Evolutionary conservation across 35 echinoderm and acorn worm genomes (phyloP).

Genomic region (Stichopus chloronotus): DNA sequence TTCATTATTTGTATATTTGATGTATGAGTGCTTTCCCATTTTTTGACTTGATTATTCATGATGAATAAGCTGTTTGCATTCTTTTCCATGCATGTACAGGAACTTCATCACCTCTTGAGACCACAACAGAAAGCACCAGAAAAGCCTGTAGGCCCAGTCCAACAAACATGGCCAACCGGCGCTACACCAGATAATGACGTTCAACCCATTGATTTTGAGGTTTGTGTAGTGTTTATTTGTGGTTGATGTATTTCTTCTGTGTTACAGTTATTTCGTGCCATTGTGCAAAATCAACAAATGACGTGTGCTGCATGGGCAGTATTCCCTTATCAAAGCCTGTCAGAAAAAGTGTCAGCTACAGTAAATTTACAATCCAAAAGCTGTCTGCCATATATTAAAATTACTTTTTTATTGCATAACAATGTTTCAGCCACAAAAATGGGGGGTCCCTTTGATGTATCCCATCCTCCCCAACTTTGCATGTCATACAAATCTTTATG

Average conservation of each 20-base stretch:
- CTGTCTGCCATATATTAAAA: no score
- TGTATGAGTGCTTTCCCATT: not conserved
- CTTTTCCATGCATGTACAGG: constrained; percentile 9
- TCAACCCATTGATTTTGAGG: not conserved
- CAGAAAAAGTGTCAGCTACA: no score
- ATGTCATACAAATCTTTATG: no score
- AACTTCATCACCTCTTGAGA: not conserved
- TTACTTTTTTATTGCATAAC: no score
- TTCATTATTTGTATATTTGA: no score
- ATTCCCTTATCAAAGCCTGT: no score
- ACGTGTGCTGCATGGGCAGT: not conserved
- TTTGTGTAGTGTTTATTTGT: not conserved
- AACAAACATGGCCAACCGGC: not conserved
- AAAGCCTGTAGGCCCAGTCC: not conserved
- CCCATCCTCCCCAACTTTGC: no score
- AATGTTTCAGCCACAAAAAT: no score
- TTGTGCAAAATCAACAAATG: not conserved
- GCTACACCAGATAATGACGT: not conserved
- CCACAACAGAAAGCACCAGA: not conserved
- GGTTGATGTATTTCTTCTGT: not conserved
- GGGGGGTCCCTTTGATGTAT: no score
- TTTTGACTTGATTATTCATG: not conserved
- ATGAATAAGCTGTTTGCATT: not conserved
- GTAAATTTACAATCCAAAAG: no score
- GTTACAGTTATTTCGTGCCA: not conserved